A percentile compares a stretch with the other conserved stretches of the same genome.
These are phyloP conservation scores for Drosophila falleni DNA, from an alignment of 2,888 invertebrate species.

Conservation along the genomic window DNA sequence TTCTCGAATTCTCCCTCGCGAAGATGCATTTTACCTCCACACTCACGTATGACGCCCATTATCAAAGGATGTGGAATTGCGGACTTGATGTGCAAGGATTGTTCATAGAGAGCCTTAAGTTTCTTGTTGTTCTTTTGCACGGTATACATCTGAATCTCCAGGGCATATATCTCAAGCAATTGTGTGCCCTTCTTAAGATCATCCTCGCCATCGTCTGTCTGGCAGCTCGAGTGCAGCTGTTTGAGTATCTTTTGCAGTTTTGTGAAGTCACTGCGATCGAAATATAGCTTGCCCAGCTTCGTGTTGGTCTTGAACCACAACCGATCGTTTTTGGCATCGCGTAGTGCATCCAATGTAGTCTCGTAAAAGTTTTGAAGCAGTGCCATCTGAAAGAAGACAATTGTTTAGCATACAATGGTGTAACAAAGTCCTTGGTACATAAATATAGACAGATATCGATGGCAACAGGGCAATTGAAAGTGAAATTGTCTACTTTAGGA, in stretches of 20 bases:
- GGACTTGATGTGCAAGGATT: conserved; percentile 98
- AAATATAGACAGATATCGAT: no score
- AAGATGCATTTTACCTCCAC: conserved; percentile 99
- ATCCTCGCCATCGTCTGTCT: conserved; percentile 99
- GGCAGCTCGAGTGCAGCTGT: conserved; percentile 98
- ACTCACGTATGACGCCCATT: conserved; percentile 99
- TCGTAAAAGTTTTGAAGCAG: conserved; percentile 99
- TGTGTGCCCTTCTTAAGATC: conserved; percentile 99
- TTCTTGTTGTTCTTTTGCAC: conserved; percentile 99
- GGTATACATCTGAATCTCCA: conserved; percentile 99
- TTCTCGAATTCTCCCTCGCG: conserved; percentile 99
- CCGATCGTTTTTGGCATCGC: conserved; percentile 99
- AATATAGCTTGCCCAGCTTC: conserved; percentile 98
- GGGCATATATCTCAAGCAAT: conserved; percentile 97
- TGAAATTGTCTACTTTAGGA: no score
- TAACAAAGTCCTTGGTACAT: no score
- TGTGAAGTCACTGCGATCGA: conserved; percentile 97
- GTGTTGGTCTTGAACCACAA: conserved; percentile 99
- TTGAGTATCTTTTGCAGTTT: conserved; percentile 98
- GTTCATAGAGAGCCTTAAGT: conserved; percentile 97
- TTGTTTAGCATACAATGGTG: no score
- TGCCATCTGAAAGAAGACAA: conserved; percentile 91
- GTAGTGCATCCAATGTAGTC: conserved; percentile 96
- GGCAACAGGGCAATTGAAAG: no score
- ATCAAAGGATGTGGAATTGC: conserved; percentile 99